Base-by-base conservation (phyloP, 92 coral and sea anemone genomes). In the Parazoanthus swiftii region DNA sequence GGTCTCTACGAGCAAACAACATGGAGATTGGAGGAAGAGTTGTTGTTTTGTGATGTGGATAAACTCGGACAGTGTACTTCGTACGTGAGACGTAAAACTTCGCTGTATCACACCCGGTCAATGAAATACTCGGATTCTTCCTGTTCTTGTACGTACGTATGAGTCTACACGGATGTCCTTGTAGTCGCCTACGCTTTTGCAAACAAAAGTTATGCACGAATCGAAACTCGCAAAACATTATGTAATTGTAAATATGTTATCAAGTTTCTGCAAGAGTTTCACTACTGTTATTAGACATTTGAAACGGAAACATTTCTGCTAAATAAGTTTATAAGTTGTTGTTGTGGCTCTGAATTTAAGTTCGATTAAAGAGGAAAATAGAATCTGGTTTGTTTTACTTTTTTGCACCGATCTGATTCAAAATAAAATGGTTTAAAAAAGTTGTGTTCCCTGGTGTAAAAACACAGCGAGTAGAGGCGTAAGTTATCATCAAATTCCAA, bases 391-490 rank as follows among this genome's bases (percentile, higher is more conserved):
- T 37, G 81, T 77, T 77, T 77, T 44, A 11, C n/a, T 37, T 76
- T 76, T 14, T 29, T 3, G 80, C 51, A 16, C 29, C 81, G 44
- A 76, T 77, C 81, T 77, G 14, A 29, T 29, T 29, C 33, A n/a
- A n/a, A n/a, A n/a, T n/a, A n/a, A n/a, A n/a, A n/a, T n/a, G n/a
- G n/a, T n/a, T n/a, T n/a, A n/a, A n/a, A n/a, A n/a, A n/a, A n/a
- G 85, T 38, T 81, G 85, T 81, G 75, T 81, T 81, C 85, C 85
- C 21, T 81, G 85, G 85, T 81, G 85, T 59, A 81, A 81, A 29
- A 81, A 63, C 67, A 37, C 56, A 58, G 85, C 85, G 85, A 81
- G 85, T 35, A 65, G 21, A 65, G 85, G 51, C 21, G 85, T 81
- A 35, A 81, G 85, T 58, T 81, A 81, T 65, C 85, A 81, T 6